Conservation (phyloP, 2,113 vertebrate species). For the Crotalus viridis region DNA sequence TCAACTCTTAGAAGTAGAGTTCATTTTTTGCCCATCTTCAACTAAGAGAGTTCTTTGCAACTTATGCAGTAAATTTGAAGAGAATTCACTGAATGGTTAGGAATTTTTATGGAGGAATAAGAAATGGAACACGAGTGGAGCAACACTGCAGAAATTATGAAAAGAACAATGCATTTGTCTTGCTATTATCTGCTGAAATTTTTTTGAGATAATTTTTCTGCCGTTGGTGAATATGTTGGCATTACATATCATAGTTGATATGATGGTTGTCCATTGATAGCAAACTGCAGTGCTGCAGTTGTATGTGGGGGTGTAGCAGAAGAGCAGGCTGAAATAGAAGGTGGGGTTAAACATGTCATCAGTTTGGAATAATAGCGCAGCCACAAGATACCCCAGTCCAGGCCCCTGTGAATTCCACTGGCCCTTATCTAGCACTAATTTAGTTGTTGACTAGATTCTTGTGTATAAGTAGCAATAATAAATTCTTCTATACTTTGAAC, state of each 20-base stretch:
- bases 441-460: background rate
- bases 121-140: background rate
- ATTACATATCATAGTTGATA: background rate
- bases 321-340: background rate
- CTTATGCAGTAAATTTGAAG: background rate
- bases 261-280: background rate
- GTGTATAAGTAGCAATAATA: background rate
- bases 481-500: background rate
- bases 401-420: background rate
- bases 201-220: slow-evolving; percentile 37
- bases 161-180: slow-evolving; percentile 3
- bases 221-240: slow-evolving; percentile 43
- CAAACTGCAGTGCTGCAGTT: background rate
- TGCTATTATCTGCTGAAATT: accelerated
- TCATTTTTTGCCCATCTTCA: slow-evolving; percentile 1
- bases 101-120: background rate
- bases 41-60: slow-evolving; percentile 23
- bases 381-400: background rate
- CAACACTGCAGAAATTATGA: slow-evolving; percentile 44
- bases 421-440: background rate
- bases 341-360: background rate
- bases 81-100: background rate
- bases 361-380: background rate
- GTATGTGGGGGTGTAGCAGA: background rate
- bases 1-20: slow-evolving; percentile 13